Base-by-base conservation (phyloP, 2,113 vertebrate species). In the Ascaphus truei region DNA sequence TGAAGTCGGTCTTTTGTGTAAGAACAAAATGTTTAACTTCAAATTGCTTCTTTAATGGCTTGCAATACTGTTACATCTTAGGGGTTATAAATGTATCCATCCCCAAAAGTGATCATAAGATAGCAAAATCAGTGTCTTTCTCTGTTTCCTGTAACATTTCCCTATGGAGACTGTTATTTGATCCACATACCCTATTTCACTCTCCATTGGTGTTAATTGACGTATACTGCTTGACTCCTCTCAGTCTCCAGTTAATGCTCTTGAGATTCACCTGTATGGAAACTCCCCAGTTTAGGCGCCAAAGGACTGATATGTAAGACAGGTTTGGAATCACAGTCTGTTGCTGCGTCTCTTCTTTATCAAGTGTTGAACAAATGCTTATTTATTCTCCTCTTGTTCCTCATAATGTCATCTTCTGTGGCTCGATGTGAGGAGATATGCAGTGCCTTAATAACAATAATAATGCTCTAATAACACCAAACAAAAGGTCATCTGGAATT, bases 181-280 rank as follows among this genome's bases (percentile, higher is more conserved):
- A 62, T 45, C 59, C n/a, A 3, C 2, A 22, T 25, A 18, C 30
- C 31, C 29, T 63, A 3, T 26, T 11, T 34, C 22, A 8, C 26
- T 9, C 6, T 47, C 12, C 29, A n/a, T 27, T 23, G 30, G 27
- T 48, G 60, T 48, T 22, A 62, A 22, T 20, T 47, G 12, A 29
- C 7, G 39, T 13, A 43, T 43, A 3, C 41, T n/a, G n/a, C n/a
- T n/a, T n/a, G n/a, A n/a, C n/a, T 29, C 16, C 59, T 45, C 16
- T 5, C 27, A 47, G 18, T 33, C 60, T 26, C 43, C 4, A 15
- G 4, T 10, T 7, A 7, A 50, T 36, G 12, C 31, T 48, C 30
- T 30, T 50, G 43, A 25, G 43, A 50, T 33, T 63, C 22, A 63
- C 61, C 61, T 63, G 61, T 45, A 34, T 51, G 61, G 30, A 47